phyloP scores from a whole-genome alignment of 2,797 vertebrate species.

The Antennarius maculatus region DNA sequence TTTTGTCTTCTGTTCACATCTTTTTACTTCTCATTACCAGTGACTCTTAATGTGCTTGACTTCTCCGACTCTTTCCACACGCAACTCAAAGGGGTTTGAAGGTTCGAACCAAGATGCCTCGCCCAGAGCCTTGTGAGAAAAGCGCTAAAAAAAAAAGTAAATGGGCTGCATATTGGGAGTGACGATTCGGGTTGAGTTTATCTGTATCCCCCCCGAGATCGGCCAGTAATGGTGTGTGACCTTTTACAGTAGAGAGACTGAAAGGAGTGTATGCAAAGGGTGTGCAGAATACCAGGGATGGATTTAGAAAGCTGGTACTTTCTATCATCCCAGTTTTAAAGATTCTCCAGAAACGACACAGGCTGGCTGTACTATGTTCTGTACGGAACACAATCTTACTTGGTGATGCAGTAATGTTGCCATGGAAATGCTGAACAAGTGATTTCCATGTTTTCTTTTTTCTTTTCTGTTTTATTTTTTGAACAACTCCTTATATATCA shows the following conservation, averaged over 20 bases:
- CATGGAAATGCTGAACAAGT: conserved; percentile 67
- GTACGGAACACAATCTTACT: conserved; percentile 37
- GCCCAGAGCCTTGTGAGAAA: neutral
- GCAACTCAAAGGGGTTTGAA: neutral
- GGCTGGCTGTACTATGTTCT: conserved; percentile 32
- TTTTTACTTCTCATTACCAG: neutral
- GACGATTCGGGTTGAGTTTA: conserved; percentile 35
- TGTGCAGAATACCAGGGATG: neutral
- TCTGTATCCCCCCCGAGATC: conserved; percentile 20
- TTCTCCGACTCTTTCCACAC: neutral
- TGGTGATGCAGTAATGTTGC: conserved; percentile 47
- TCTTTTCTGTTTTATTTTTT: conserved; percentile 15
- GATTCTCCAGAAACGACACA: conserved; percentile 32
- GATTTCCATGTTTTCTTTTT: conserved; percentile 16
- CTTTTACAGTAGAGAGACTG: conserved; percentile 12
- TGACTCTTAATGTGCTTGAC: neutral
- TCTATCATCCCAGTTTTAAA: conserved; percentile 33
- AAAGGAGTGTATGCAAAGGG: conserved; percentile 3
- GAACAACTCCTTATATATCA: conserved; percentile 11
- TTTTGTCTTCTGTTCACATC: neutral
- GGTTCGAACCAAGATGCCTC: neutral
- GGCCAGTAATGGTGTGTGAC: conserved; percentile 19
- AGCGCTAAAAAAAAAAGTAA: neutral
- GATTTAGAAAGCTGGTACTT: conserved; percentile 20
- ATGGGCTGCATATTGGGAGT: neutral